Percentiles rank a stretch among this genome's conserved stretches.
These are phyloP conservation scores for Anseranas semipalmata DNA, from an alignment of 2,113 vertebrate species.

Conservation along the genomic window DNA sequence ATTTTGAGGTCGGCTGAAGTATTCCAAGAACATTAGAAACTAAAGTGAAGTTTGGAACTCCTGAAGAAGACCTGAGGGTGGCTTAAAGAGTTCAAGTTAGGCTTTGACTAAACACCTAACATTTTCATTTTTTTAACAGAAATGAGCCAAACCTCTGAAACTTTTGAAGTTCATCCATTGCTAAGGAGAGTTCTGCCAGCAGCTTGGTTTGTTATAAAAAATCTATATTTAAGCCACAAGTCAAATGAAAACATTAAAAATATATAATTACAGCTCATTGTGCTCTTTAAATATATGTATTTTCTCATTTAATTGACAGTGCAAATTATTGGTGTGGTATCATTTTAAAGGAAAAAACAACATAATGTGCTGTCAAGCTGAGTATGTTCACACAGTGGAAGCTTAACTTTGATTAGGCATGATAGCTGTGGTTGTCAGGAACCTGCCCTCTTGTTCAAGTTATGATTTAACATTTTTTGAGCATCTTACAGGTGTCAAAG, in stretches of 20 bases:
- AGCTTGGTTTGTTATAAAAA: background rate
- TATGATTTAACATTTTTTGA: conserved; percentile 39
- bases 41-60: background rate
- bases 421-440: conserved; percentile 18
- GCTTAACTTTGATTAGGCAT: background rate
- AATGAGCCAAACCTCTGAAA: background rate
- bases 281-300: background rate
- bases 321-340: background rate
- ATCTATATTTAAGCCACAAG: background rate
- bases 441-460: background rate
- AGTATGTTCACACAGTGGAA: background rate
- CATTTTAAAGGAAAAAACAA: conserved; percentile 36
- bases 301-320: background rate
- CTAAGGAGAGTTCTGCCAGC: background rate
- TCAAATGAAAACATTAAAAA: conserved; percentile 14
- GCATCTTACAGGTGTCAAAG: conserved; percentile 37
- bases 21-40: background rate
- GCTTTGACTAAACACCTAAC: background rate
- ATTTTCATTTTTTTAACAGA: background rate
- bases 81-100: background rate
- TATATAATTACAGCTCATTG: background rate
- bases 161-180: background rate
- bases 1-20: background rate
- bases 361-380: background rate
- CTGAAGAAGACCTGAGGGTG: background rate